Percentiles rank a stretch among this genome's conserved stretches.
Conservation (phyloP, 2,888 invertebrate genomes). For the Aspidiotus destructor region DNA sequence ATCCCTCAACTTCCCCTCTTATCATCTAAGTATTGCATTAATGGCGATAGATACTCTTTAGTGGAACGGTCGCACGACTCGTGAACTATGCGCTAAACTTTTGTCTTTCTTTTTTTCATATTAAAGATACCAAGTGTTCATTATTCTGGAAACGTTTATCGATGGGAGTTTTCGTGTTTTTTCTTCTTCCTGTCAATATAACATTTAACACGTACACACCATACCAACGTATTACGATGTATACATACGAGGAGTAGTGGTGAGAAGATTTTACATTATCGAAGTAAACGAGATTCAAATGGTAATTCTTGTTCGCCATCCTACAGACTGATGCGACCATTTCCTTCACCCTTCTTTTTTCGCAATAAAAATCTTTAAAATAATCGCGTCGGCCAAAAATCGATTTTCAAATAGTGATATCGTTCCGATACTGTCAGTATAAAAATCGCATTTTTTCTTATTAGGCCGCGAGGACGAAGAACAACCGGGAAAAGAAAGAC, state of each 20-base stretch:
- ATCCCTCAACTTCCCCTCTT: too few species aligned
- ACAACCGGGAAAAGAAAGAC: background rate
- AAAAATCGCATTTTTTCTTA: constrained; percentile 11
- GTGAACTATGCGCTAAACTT: background rate
- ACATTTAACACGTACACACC: background rate
- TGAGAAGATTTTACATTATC: background rate
- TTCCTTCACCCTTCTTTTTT: constrained; percentile 19
- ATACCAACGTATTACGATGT: background rate
- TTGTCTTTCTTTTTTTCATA: background rate
- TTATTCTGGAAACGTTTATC: constrained; percentile 7
- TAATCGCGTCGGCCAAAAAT: constrained; percentile 27
- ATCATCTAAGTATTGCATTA: too few species aligned
- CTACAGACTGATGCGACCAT: background rate
- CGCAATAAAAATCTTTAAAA: constrained; percentile 20
- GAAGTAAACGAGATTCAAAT: constrained; percentile 20
- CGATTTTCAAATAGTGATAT: constrained; percentile 16
- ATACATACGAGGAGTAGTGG: background rate
- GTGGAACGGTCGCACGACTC: too few species aligned
- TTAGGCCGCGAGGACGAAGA: background rate
- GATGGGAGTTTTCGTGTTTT: background rate
- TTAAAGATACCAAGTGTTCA: background rate
- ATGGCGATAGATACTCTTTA: too few species aligned
- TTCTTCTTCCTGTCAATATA: background rate
- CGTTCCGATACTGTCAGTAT: constrained; percentile 10
- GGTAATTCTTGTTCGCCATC: constrained; percentile 12